Percentiles rank a stretch among this genome's conserved stretches.
Evolutionary conservation across 2,888 invertebrate species (phyloP).

Genomic region (Athalia cordata): DNA sequence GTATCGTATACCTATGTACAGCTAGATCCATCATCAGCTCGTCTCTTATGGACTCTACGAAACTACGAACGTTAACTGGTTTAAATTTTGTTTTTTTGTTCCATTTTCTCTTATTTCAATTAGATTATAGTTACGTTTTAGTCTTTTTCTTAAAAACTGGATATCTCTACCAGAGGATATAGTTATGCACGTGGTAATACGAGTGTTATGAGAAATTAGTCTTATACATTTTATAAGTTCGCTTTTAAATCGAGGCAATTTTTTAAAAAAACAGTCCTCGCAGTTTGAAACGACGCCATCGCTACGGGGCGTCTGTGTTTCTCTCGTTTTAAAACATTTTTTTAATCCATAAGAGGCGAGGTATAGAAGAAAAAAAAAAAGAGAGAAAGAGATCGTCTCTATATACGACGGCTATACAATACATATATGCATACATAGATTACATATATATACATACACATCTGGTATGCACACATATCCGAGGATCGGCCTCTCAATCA

Average conservation of each 20-base stretch:
- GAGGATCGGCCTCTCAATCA: constrained; percentile 46
- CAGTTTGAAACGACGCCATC: constrained; percentile 58
- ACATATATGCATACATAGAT: constrained; percentile 30
- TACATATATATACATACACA: too few relatives aligned
- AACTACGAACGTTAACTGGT: background rate
- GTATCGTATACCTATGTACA: constrained; percentile 13
- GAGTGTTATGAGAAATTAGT: constrained; percentile 20
- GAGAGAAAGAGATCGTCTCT: background rate
- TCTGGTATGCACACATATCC: too few relatives aligned
- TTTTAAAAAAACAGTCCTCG: constrained; percentile 58
- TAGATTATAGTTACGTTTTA: background rate
- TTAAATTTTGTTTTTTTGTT: background rate
- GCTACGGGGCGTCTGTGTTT: constrained; percentile 70
- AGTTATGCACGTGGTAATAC: background rate
- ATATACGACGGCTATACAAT: background rate
- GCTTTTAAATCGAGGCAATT: constrained; percentile 66
- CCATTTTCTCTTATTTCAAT: background rate
- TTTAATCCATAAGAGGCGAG: constrained; percentile 53
- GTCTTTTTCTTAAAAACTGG: background rate
- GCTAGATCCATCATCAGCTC: background rate
- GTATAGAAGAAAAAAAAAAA: background rate
- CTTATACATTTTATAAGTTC: constrained; percentile 32
- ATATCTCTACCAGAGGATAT: too few relatives aligned
- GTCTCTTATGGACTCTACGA: background rate
- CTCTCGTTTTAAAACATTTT: constrained; percentile 67